Percentiles rank a stretch among this genome's conserved stretches.
phyloP scores from a whole-genome alignment of 1,140 invertebrate species.

The Lineus longissimus region DNA sequence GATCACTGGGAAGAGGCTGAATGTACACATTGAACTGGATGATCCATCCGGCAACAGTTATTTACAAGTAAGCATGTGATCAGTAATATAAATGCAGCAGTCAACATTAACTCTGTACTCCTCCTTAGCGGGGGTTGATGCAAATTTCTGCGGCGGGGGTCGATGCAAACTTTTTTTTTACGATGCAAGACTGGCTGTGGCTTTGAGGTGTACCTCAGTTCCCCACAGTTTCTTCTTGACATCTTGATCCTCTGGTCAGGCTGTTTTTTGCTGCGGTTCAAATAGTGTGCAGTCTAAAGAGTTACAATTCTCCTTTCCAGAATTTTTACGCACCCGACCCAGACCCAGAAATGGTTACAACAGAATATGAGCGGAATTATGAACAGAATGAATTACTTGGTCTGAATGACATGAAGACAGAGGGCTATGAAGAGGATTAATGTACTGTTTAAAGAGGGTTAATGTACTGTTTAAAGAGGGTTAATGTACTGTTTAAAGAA shows the following conservation, averaged over 20 bases:
- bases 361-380: conserved; percentile 75
- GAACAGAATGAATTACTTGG: conserved; percentile 96
- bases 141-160: no score
- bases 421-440: conserved; percentile 51
- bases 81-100: not conserved
- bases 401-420: conserved; percentile 94
- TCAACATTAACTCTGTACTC: not conserved
- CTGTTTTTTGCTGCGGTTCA: no score
- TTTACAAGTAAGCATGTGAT: conserved; percentile 65
- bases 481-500: no score
- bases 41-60: conserved; percentile 98
- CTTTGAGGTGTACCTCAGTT: no score
- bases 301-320: conserved; percentile 50
- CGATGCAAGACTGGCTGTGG: no score
- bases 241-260: no score
- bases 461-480: no score
- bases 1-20: conserved; percentile 33
- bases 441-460: no score
- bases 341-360: conserved; percentile 71
- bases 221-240: no score
- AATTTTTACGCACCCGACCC: conserved; percentile 70
- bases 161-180: no score
- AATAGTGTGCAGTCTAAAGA: no score
- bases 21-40: conserved; percentile 77
- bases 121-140: no score